Evolutionary conservation across 1,140 invertebrate species (phyloP).

Genomic region (Ctenoplectra terminalis): DNA sequence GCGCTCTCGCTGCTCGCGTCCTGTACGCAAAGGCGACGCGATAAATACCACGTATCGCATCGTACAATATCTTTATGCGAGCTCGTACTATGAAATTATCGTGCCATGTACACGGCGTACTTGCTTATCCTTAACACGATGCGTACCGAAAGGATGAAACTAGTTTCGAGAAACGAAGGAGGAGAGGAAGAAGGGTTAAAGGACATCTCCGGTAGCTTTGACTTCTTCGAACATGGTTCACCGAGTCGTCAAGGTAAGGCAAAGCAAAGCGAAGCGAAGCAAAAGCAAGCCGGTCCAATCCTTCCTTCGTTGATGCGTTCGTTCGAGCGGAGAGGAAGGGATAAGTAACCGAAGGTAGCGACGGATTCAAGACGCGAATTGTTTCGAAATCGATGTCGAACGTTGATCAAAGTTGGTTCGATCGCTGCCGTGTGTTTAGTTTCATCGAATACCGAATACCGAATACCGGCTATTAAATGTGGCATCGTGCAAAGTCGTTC

Average conservation of each 20-base stretch:
- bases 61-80: not conserved
- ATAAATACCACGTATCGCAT: conserved; percentile 1
- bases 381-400: not conserved
- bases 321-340: conserved; percentile 57
- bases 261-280: conserved; percentile 37
- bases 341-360: conserved; percentile 57
- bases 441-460: too few relatives aligned
- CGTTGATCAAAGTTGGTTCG: too few relatives aligned
- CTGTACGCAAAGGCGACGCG: not conserved
- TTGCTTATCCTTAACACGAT: not conserved
- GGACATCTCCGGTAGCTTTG: conserved; percentile 46
- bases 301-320: conserved; percentile 64
- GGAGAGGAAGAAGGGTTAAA: not conserved
- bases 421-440: too few relatives aligned
- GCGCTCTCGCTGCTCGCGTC: not conserved
- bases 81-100: not conserved
- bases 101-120: not conserved
- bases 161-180: not conserved
- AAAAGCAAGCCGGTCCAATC: too few relatives aligned
- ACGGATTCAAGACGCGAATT: conserved; percentile 20
- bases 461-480: too few relatives aligned
- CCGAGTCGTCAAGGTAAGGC: conserved; percentile 50
- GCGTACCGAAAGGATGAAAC: conserved; percentile 22
- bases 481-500: too few relatives aligned
- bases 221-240: conserved; percentile 58